phyloP scores from a whole-genome alignment of 35 echinoderm and acorn worm species.

The Strongylocentrotus purpuratus region DNA sequence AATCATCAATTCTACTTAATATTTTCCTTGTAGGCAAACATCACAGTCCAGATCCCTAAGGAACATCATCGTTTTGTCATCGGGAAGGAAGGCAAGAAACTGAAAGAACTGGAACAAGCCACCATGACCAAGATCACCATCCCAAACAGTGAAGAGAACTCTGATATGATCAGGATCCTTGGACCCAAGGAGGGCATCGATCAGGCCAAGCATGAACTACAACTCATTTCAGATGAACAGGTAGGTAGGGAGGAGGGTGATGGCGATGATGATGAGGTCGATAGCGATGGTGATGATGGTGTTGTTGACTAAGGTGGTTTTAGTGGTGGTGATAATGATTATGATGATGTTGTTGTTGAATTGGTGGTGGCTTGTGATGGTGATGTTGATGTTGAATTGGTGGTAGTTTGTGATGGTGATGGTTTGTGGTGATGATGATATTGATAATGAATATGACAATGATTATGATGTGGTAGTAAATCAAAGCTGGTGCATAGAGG shows the following conservation, averaged over 20 bases:
- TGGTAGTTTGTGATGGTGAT: too few relatives aligned
- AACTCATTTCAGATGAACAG: constrained; percentile 99
- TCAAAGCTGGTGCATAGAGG: background rate
- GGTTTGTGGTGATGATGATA: too few relatives aligned
- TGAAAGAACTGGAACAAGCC: constrained; percentile 79
- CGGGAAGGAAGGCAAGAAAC: constrained; percentile 81
- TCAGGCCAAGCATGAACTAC: constrained; percentile 93
- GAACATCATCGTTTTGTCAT: constrained; percentile 99
- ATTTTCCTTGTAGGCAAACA: constrained; percentile 68
- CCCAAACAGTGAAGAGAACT: constrained; percentile 82
- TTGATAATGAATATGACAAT: too few relatives aligned
- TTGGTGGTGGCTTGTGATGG: too few relatives aligned
- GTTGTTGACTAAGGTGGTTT: too few relatives aligned
- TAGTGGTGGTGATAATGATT: too few relatives aligned
- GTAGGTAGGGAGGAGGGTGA: constrained; percentile 34
- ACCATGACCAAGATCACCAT: constrained; percentile 96
- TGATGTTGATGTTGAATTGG: too few relatives aligned
- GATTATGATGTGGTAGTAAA: too few relatives aligned
- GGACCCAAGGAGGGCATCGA: constrained; percentile 97
- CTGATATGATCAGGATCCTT: constrained; percentile 83
- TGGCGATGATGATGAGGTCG: background rate
- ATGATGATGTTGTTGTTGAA: too few relatives aligned
- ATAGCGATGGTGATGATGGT: too few relatives aligned
- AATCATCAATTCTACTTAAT: background rate
- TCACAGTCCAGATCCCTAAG: constrained; percentile 82